Evolutionary conservation across 2,888 invertebrate species (phyloP).

Genomic region (Heliconius cydno): DNA sequence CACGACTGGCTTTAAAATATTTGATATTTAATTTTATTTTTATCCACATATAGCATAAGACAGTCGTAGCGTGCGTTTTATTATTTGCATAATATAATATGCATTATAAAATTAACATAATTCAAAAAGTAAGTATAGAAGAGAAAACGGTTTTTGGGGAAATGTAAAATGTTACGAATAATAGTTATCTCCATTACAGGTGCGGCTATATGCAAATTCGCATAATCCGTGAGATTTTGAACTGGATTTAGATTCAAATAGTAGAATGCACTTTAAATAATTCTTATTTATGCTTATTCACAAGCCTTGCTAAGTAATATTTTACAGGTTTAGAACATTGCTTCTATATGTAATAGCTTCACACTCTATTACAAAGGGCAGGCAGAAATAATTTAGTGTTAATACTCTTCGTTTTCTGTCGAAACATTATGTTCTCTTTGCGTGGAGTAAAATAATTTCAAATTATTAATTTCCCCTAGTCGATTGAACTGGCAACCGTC

Average conservation of each 20-base stretch:
- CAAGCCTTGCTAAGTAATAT: background rate
- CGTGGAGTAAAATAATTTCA: no score
- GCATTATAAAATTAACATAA: no score
- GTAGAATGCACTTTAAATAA: constrained; percentile 1
- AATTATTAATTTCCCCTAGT: no score
- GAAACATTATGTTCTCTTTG: no score
- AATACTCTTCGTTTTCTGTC: no score
- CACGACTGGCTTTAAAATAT: background rate
- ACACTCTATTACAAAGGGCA: background rate
- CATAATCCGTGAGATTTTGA: constrained; percentile 1
- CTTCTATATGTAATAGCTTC: background rate
- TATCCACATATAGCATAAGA: no score
- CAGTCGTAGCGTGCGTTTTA: no score
- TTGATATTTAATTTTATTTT: background rate
- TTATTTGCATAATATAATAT: no score
- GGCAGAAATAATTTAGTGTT: background rate
- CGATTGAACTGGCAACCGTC: no score
- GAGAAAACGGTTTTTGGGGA: background rate
- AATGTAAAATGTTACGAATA: background rate
- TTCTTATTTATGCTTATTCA: constrained; percentile 11
- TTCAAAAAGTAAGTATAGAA: background rate
- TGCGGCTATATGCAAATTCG: constrained; percentile 19
- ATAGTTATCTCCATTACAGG: constrained; percentile 11
- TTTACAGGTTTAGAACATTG: background rate
- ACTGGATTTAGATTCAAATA: constrained; percentile 19